These are phyloP conservation scores for Gerris lacustris DNA, from an alignment of 2,888 invertebrate species.

Conservation along the genomic window DNA sequence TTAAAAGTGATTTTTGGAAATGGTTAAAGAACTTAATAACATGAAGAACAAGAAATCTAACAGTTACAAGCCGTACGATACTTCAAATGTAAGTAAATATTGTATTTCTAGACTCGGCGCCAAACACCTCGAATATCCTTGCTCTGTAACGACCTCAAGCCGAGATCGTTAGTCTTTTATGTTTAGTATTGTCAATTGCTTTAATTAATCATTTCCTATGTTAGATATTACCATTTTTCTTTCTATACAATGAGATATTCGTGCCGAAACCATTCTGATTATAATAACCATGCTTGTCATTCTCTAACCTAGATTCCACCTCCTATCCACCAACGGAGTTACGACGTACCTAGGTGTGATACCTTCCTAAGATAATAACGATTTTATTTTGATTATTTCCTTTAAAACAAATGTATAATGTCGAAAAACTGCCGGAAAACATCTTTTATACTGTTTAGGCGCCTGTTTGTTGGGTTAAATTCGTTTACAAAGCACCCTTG, in stretches of 20 bases:
- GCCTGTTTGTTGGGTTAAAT: no score
- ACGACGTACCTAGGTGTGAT: no score
- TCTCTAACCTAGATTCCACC: slow-evolving; percentile 24
- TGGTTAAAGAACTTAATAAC: slow-evolving; percentile 38
- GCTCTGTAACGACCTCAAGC: slow-evolving; percentile 21
- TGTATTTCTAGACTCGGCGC: slow-evolving; percentile 21
- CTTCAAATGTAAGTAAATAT: slow-evolving; percentile 40
- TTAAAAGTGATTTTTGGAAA: slow-evolving; percentile 25
- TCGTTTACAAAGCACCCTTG: no score
- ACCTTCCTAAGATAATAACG: no score
- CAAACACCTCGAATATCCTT: slow-evolving; percentile 25
- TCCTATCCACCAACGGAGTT: neutral
- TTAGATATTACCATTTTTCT: no score
- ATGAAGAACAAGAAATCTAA: slow-evolving; percentile 35
- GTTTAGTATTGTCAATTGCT: no score
- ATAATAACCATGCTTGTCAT: slow-evolving; percentile 21
- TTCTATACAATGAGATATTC: no score
- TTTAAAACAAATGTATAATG: no score
- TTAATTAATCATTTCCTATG: no score
- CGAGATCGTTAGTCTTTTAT: slow-evolving; percentile 11
- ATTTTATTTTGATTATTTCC: no score
- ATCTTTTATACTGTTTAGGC: no score
- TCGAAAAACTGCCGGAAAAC: no score
- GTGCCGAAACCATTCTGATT: neutral
- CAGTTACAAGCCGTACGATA: slow-evolving; percentile 39